Conservation (phyloP, 2,888 invertebrate genomes). For the Ethmia dodecea region DNA sequence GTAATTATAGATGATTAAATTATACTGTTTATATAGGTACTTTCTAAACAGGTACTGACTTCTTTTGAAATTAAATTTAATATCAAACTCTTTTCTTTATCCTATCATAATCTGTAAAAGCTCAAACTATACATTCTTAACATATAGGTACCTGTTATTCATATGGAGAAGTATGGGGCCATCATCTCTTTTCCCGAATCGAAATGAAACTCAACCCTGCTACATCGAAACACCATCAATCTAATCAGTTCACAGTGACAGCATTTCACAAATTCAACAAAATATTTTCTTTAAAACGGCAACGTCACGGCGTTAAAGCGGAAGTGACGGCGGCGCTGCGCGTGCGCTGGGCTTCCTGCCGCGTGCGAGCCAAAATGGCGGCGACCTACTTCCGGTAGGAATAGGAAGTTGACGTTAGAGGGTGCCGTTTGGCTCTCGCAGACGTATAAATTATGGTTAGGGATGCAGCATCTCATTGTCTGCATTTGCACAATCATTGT, state of each 20-base stretch:
- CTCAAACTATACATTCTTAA: too few relatives aligned
- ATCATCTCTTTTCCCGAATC: too few relatives aligned
- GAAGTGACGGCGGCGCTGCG: conserved; percentile 64
- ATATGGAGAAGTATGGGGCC: too few relatives aligned
- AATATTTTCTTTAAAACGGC: conserved; percentile 61
- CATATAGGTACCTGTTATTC: too few relatives aligned
- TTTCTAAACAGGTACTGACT: too few relatives aligned
- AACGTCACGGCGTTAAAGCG: conserved; percentile 49
- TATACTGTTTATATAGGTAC: too few relatives aligned
- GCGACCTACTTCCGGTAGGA: conserved; percentile 56
- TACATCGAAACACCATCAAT: neutral
- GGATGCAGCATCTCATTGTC: conserved; percentile 51
- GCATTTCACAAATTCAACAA: conserved; percentile 36
- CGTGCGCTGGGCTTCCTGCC: conserved; percentile 70
- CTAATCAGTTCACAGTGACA: neutral
- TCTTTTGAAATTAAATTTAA: too few relatives aligned
- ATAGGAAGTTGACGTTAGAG: conserved; percentile 50
- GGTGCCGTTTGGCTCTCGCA: conserved; percentile 39
- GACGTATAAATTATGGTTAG: conserved; percentile 60
- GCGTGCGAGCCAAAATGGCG: conserved; percentile 75
- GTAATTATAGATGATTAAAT: too few relatives aligned
- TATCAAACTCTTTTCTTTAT: too few relatives aligned
- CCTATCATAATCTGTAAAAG: too few relatives aligned
- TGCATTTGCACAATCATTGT: conserved; percentile 49
- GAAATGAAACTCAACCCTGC: neutral